Conservation (phyloP, 2,888 invertebrate species). For the Danaus chrysippus region DNA sequence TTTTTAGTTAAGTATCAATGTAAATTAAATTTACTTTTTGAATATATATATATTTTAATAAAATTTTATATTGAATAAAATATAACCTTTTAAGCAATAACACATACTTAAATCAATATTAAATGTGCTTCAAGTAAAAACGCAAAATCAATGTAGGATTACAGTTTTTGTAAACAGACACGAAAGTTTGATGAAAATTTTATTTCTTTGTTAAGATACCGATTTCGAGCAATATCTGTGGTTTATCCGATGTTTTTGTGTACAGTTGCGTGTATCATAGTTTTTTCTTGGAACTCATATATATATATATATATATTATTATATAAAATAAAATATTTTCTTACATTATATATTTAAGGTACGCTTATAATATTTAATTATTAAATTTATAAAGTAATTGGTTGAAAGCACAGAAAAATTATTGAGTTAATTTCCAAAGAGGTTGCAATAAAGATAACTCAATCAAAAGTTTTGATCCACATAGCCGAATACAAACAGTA, state of each 20-base stretch:
- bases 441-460: too few species aligned
- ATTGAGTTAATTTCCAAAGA: too few species aligned
- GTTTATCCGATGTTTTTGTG: not conserved
- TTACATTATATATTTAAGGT: too few species aligned
- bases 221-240: not conserved
- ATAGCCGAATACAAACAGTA: not conserved
- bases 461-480: too few species aligned
- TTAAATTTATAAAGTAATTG: too few species aligned
- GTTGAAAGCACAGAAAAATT: too few species aligned
- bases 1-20: slow-evolving; percentile 7
- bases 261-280: not conserved
- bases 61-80: not conserved
- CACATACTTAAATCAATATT: not conserved
- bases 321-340: too few species aligned
- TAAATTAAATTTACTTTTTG: slow-evolving; percentile 3
- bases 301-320: too few species aligned
- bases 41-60: not conserved
- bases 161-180: slow-evolving; percentile 3
- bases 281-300: too few species aligned
- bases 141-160: slow-evolving; percentile 2
- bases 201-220: not conserved
- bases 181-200: not conserved
- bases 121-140: not conserved
- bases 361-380: too few species aligned
- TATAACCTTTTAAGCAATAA: not conserved